These are phyloP conservation scores for Tringa solitaria DNA, from an alignment of 2,113 vertebrate species.

Conservation along the genomic window DNA sequence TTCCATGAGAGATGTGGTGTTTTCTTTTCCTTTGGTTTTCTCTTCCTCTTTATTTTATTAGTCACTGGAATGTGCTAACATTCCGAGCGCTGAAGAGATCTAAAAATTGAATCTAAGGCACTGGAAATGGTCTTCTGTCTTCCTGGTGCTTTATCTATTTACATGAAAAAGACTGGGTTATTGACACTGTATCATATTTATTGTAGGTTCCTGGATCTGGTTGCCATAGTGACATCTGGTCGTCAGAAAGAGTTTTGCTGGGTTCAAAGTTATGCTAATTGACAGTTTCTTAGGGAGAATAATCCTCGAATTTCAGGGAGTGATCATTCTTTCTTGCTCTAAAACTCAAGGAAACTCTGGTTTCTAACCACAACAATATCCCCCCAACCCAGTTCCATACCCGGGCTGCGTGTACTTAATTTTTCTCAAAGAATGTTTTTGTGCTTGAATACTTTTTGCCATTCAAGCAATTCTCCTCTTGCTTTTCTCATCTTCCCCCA, in stretches of 20 bases:
- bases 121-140: slow-evolving; percentile 28
- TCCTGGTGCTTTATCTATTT: slow-evolving; percentile 43
- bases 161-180: slow-evolving; percentile 65
- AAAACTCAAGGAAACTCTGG: slow-evolving; percentile 13
- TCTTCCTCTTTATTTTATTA: not conserved
- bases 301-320: slow-evolving; percentile 54
- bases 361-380: not conserved
- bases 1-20: not conserved
- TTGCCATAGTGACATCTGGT: slow-evolving; percentile 68
- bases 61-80: not conserved
- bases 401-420: not conserved
- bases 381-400: not conserved
- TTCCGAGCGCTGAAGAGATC: not conserved
- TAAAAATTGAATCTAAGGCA: slow-evolving; percentile 1
- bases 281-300: slow-evolving; percentile 60
- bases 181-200: slow-evolving; percentile 72
- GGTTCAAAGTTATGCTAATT: slow-evolving; percentile 72
- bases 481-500: not conserved
- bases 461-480: not conserved
- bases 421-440: slow-evolving; percentile 18
- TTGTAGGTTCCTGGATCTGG: slow-evolving; percentile 60
- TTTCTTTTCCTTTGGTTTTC: not conserved
- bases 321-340: not conserved
- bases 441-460: not conserved
- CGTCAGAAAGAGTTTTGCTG: slow-evolving; percentile 52